Evolutionary conservation across 2,113 vertebrate genomes (phyloP), one percentile per base, ranked within the genome.

Genomic region (Percina caprodes): DNA sequence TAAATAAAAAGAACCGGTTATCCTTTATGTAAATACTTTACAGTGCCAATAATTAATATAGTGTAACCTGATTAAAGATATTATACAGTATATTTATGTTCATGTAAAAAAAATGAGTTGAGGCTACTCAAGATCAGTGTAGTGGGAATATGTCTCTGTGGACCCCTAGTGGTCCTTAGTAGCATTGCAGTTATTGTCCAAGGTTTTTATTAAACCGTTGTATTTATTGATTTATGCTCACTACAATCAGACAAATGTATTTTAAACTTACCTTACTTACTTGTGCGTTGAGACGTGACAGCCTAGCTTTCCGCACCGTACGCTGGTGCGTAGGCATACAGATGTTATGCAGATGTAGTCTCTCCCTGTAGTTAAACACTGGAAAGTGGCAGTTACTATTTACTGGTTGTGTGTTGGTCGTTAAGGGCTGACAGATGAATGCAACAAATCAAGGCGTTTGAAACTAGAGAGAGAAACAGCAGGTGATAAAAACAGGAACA

Each of bases 11-110:
- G 0, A 56, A 46, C 1, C 1, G 39, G 48, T 56, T 58, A 39
- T 45, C 61, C 18, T 70, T 79, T 26, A 54, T 79, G 52, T 84
- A 76, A 77, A 84, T 73, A 73, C 42, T 54, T 35, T 0, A n/a
- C 2, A 30, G 10, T 63, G 16, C 60, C 13, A 14, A 42, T 48
- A 48, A 65, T 18, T 51, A 19, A 46, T 56, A 0, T n/a, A 52
- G 14, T 46, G 45, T 35, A 42, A 52, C 23, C 21, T 52, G 5
- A 77, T 79, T 74, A 58, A 72, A 56, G 26, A 76, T 23, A 42
- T 70, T 33, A 39, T 11, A 42, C 30, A 33, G 30, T 33, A 10
- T 42, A 42, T 21, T 9, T 77, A 54, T 21, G 12, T 77, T 65
- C 10, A 48, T 69, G 60, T 48, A 7, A 66, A n/a, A 67, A n/a